These are phyloP conservation scores for Tachysurus fulvidraco DNA, from an alignment of 2,113 vertebrate species.

Conservation along the genomic window DNA sequence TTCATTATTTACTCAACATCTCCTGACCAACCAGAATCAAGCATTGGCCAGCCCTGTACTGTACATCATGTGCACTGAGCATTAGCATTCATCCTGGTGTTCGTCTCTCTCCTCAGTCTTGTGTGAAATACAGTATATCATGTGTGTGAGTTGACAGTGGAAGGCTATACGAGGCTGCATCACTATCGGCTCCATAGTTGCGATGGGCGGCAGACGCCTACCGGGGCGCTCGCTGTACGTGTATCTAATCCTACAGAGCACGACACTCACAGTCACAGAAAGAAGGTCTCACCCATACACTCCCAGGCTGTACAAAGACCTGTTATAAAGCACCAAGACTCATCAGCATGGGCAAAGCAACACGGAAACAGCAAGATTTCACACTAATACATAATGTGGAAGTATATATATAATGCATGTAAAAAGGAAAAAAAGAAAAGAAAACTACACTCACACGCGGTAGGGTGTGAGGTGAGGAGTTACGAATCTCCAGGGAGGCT, in stretches of 20 bases:
- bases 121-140: constrained; percentile 17
- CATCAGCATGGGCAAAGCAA: not conserved
- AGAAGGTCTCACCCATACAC: not conserved
- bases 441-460: constrained; percentile 18
- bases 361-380: not conserved
- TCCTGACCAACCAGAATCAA: not conserved
- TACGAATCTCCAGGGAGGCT: constrained; percentile 30
- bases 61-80: not conserved
- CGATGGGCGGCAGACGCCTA: constrained; percentile 18
- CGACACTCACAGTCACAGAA: not conserved
- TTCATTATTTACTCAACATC: not conserved
- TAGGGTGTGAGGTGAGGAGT: constrained; percentile 21
- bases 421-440: not conserved
- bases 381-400: not conserved
- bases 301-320: not conserved
- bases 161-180: constrained; percentile 41
- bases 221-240: constrained; percentile 31
- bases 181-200: constrained; percentile 38
- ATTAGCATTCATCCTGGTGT: not conserved
- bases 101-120: not conserved
- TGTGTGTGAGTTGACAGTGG: not conserved
- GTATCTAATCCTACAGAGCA: constrained; percentile 7
- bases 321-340: not conserved
- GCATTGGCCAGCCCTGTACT: not conserved
- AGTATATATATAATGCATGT: not conserved